Base-by-base conservation (phyloP, 2,888 invertebrate species). In the Cryptocephalus moraei region DNA sequence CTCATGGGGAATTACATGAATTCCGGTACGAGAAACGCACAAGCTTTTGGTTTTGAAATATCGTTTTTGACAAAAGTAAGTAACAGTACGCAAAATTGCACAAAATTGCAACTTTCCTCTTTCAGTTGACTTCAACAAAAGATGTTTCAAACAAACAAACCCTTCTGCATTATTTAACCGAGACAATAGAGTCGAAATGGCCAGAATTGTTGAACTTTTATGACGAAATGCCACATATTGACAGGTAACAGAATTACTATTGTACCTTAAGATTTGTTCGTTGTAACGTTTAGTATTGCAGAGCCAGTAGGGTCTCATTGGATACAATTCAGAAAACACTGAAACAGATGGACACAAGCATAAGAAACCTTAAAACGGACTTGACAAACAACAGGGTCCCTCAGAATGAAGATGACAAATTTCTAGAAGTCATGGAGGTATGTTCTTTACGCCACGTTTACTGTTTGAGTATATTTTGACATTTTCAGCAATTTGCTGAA, bases 1-100 rank as follows among this genome's bases (percentile, higher is more conserved):
- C 70, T 95, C 9, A 74, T 96, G 14, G 97, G 97, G 4, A 99
- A 99, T 72, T 94, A 91, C 63, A 91, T 99, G 90, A 97, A 97
- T 70, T 83, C 91, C 0, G 95, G 95, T 0, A 91, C 93, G 8
- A 86, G 86, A 62, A 94, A 95, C 65, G 94, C 89, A 1, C 90
- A 89, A 55, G 92, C 95, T 0, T 88, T 90, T 61, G 99, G 94
- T 1, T 99, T 97, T 69, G 96, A 99, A 71, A 91, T 99, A 60
- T 93, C 86, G 65, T 96, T 90, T 66, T 76, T 99, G 9, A 88
- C 95, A 0, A 96, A 97, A 79, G 90, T 91, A 65, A 56, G 64
- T 58, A 39, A 8, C 12, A 13, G 42, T 44, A 39, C 11, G 4
- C 6, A 22, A 31, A 31, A 33, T 22, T n/a, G n/a, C n/a, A 22